Evolutionary conservation across 2,888 invertebrate genomes (phyloP).

Genomic region (Gymnocheta viridis): DNA sequence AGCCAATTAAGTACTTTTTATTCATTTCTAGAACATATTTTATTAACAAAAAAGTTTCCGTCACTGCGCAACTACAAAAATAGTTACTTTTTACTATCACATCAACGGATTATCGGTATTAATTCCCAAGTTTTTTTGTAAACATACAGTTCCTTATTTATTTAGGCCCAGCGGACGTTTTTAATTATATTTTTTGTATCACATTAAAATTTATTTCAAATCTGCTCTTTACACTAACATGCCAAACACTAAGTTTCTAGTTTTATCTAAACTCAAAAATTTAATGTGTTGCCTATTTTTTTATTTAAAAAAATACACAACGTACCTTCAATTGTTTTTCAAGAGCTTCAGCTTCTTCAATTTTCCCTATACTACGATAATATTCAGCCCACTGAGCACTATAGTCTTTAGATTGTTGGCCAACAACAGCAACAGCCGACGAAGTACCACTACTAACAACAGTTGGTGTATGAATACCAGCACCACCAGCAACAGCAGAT

Average conservation of each 20-base stretch:
- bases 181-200: neutral
- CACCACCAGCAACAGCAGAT: conserved; percentile 56
- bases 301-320: conserved; percentile 67
- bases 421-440: conserved; percentile 71
- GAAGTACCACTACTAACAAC: conserved; percentile 64
- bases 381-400: conserved; percentile 99
- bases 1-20: too few species aligned
- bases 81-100: too few species aligned
- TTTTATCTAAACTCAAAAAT: neutral
- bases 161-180: too few species aligned
- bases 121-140: too few species aligned
- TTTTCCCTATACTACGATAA: conserved; percentile 96
- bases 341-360: conserved; percentile 97
- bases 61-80: too few species aligned
- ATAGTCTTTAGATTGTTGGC: conserved; percentile 88
- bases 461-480: conserved; percentile 57
- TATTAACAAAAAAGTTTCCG: too few species aligned
- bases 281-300: conserved; percentile 60
- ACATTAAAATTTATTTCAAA: neutral
- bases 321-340: conserved; percentile 90
- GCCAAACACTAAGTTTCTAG: neutral
- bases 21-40: too few species aligned
- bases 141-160: too few species aligned
- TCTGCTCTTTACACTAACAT: neutral
- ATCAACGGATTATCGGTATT: too few species aligned